Base-by-base conservation (phyloP, 1,140 invertebrate genomes). In the Spodoptera frugiperda region DNA sequence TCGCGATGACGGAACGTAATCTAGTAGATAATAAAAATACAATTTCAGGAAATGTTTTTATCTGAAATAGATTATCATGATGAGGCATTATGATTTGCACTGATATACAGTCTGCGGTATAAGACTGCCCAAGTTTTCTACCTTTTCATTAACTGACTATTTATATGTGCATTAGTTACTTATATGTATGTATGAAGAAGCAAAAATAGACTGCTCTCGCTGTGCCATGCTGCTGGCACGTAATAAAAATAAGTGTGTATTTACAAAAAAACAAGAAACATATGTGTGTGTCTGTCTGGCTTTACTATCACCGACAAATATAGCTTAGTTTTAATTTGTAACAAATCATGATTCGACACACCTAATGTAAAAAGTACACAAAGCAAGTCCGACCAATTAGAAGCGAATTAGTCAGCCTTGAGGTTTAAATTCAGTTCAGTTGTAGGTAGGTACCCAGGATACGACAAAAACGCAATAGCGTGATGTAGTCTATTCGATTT, bases 221-320 rank as follows among this genome's bases (percentile, higher is more conserved):
- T 15, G 25, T 59, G 9, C n/a, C 30, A 17, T 17, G 44, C 54
- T 25, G 33, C 33, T 57, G 53, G 33, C 33, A 72, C 70, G 70
- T 48, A 57, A 44, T 19, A n/a, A 44, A 57, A 57, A 55, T 59
- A 57, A 72, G 14, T 33, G 33, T 46, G 10, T 19, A 39, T 63
- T 9, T 17, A 46, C 53, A 57, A 57, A 71, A 54, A 71, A 57
- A 72, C 39, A 25, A 25, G 39, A 72, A 44, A 72, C 70, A 59
- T 63, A 57, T 57, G 54, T 10, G 21, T 14, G 21, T 25, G 25
- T 63, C 33, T 51, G 21, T 71, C 14, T 55, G 0, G 65, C 46
- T 51, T 51, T 71, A 71, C 68, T 55, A 44, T 39, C 17, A 44
- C 51, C 11, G 51, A 71, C 14, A 49, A 30, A 49, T 57, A 61